phyloP scores from a whole-genome alignment of 2,113 vertebrate species.

The Apistogramma diplotaenia region DNA sequence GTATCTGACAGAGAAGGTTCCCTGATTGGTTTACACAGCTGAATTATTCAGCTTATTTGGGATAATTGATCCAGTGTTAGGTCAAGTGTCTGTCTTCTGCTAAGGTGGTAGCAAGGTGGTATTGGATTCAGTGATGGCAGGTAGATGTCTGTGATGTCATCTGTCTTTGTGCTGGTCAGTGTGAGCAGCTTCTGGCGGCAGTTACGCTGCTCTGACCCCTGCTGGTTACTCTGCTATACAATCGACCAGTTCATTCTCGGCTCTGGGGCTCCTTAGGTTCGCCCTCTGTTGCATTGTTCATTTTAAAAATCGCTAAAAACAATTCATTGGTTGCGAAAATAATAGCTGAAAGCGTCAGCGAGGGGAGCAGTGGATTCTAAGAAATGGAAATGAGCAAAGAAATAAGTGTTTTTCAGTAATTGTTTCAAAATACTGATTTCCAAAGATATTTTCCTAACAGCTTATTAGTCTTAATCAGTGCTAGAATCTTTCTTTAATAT shows the following conservation, averaged over 20 bases:
- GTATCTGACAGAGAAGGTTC: constrained; percentile 27
- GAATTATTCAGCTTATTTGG: constrained; percentile 69
- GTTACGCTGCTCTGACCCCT: constrained; percentile 48
- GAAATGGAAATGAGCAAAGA: background rate
- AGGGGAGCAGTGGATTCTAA: background rate
- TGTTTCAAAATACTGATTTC: background rate
- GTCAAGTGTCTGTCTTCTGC: constrained; percentile 54
- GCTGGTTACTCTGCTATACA: constrained; percentile 26
- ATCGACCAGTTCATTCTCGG: background rate
- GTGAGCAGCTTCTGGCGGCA: background rate
- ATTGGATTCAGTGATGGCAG: constrained; percentile 41
- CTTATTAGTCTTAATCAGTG: background rate
- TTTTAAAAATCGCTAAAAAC: background rate
- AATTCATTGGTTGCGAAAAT: background rate
- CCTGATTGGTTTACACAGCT: constrained; percentile 58
- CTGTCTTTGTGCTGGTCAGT: constrained; percentile 5
- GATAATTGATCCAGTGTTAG: constrained; percentile 60
- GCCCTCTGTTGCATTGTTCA: background rate
- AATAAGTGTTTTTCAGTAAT: background rate
- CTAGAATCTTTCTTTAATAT: background rate
- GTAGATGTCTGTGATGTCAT: constrained; percentile 44
- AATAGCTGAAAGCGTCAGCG: background rate
- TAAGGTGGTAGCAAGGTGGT: constrained; percentile 25
- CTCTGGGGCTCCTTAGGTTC: background rate
- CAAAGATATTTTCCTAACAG: background rate